These are phyloP conservation scores for Struthio camelus DNA, from an alignment of 2,113 vertebrate genomes.

Conservation along the genomic window DNA sequence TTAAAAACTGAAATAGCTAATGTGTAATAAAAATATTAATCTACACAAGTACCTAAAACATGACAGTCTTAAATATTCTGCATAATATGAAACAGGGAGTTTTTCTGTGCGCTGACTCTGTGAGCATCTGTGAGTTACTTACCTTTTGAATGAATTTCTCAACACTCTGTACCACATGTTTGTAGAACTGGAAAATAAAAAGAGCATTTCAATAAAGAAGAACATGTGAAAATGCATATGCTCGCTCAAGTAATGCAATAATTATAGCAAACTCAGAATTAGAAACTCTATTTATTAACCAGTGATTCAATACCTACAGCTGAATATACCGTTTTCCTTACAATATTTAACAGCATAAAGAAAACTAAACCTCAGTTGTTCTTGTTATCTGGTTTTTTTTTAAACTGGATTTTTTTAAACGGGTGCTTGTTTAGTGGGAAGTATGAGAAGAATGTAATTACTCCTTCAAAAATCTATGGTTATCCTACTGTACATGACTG, in stretches of 20 bases:
- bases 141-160: conserved; percentile 99
- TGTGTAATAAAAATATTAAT: not conserved
- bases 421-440: not conserved
- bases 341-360: not conserved
- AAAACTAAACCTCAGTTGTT: not conserved
- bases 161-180: conserved; percentile 98
- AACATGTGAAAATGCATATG: not conserved
- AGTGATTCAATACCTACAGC: not conserved
- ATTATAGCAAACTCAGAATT: not conserved
- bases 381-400: not conserved
- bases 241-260: not conserved
- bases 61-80: not conserved
- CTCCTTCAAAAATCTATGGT: not conserved
- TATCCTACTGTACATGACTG: not conserved
- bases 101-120: not conserved
- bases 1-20: not conserved
- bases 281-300: not conserved
- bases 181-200: conserved; percentile 92
- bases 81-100: not conserved
- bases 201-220: not conserved
- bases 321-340: not conserved
- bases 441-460: not conserved
- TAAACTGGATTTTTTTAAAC: not conserved
- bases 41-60: not conserved
- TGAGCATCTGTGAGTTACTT: conserved; percentile 55